Conservation (phyloP, 2,888 invertebrate genomes). For the Baronia brevicornis region DNA sequence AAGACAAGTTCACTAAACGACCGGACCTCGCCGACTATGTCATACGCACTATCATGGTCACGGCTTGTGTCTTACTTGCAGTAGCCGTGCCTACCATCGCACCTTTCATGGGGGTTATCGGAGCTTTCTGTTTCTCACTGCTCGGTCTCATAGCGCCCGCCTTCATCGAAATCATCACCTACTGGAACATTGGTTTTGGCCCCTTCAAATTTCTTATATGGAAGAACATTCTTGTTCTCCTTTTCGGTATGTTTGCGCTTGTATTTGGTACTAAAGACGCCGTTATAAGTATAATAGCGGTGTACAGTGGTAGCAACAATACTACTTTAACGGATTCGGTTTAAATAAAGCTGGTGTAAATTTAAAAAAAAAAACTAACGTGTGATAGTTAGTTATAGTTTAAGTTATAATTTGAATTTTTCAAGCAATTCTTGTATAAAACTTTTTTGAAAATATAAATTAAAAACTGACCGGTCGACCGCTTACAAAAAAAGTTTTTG, state of each 20-base stretch:
- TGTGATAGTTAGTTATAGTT: slow-evolving; percentile 14
- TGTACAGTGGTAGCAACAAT: slow-evolving; percentile 31
- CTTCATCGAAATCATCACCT: slow-evolving; percentile 88
- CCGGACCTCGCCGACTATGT: slow-evolving; percentile 84
- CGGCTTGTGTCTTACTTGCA: slow-evolving; percentile 83
- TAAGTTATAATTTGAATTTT: slow-evolving; percentile 6
- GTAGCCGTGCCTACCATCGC: slow-evolving; percentile 91
- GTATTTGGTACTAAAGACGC: slow-evolving; percentile 81
- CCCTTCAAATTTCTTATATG: slow-evolving; percentile 81
- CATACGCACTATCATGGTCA: slow-evolving; percentile 80
- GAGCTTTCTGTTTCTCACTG: slow-evolving; percentile 94
- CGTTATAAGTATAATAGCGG: slow-evolving; percentile 35
- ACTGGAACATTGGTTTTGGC: slow-evolving; percentile 90
- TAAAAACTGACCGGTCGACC: slow-evolving; percentile 1
- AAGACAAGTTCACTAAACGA: slow-evolving; percentile 81
- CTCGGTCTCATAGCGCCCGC: slow-evolving; percentile 92
- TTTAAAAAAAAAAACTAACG: slow-evolving; percentile 8
- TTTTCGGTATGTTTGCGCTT: slow-evolving; percentile 87
- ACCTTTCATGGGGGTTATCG: slow-evolving; percentile 93
- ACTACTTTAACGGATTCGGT: slow-evolving; percentile 20
- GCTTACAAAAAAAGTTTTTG: slow-evolving; percentile 1
- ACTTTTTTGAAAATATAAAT: slow-evolving; percentile 1
- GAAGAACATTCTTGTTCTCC: slow-evolving; percentile 84
- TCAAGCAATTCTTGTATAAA: slow-evolving; percentile 8
- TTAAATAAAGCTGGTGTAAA: slow-evolving; percentile 1